Evolutionary conservation across 2,888 invertebrate species (phyloP).

Genomic region (Apoda limacodes): DNA sequence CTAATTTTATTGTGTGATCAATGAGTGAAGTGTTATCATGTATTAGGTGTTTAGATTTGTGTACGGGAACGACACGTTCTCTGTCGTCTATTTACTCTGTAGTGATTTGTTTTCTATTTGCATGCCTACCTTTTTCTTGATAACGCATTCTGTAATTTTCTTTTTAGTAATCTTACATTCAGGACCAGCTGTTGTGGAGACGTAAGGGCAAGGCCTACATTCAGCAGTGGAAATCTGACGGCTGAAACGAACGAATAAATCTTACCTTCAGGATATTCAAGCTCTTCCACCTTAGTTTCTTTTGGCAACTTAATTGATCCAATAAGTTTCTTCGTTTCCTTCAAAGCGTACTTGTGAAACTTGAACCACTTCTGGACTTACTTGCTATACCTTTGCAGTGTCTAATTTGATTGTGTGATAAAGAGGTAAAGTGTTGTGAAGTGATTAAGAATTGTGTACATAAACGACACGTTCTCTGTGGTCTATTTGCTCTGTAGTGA

Average conservation of each 20-base stretch:
- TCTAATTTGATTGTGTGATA: constrained; percentile 30
- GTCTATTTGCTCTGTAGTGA: constrained; percentile 22
- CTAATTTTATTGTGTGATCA: no score
- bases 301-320: constrained; percentile 32
- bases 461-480: no score
- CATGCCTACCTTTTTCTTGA: constrained; percentile 28
- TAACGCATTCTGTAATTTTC: constrained; percentile 26
- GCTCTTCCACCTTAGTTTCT: constrained; percentile 25
- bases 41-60: constrained; percentile 25
- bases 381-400: constrained; percentile 15
- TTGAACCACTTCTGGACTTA: no score
- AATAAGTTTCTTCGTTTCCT: constrained; percentile 9
- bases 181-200: no score
- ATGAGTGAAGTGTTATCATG: no score
- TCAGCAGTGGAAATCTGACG: no score
- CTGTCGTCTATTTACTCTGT: constrained; percentile 20
- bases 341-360: no score
- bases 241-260: constrained; percentile 12
- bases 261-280: constrained; percentile 15
- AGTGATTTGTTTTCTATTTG: constrained; percentile 24
- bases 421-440: constrained; percentile 20
- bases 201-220: no score
- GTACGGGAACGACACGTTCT: constrained; percentile 29
- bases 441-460: no score
- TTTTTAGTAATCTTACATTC: no score